Evolutionary conservation across 2,888 invertebrate species (phyloP).

Genomic region (Coelopa pilipes): DNA sequence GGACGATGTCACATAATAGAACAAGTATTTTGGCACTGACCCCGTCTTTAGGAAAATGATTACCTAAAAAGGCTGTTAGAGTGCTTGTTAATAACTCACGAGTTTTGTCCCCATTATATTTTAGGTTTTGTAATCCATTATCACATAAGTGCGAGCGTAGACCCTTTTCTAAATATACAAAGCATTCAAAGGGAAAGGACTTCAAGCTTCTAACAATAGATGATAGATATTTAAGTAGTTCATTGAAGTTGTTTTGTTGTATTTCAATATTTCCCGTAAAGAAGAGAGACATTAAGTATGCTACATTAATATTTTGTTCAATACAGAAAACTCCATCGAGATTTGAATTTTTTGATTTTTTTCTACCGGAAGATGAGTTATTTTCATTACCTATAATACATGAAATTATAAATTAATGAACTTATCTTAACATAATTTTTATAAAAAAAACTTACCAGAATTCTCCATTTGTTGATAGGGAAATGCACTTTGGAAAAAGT

Average conservation of each 20-base stretch:
- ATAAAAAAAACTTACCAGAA: slow-evolving; percentile 34
- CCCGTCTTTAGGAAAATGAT: slow-evolving; percentile 53
- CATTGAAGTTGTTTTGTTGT: slow-evolving; percentile 38
- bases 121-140: slow-evolving; percentile 50
- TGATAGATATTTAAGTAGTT: slow-evolving; percentile 46
- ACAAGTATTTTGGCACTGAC: slow-evolving; percentile 65
- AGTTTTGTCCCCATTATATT: slow-evolving; percentile 50
- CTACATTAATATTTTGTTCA: slow-evolving; percentile 70
- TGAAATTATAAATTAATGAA: neutral
- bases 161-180: slow-evolving; percentile 49
- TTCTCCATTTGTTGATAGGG: slow-evolving; percentile 58
- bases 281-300: slow-evolving; percentile 69
- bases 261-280: slow-evolving; percentile 45
- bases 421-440: neutral
- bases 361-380: neutral
- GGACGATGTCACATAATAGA: slow-evolving; percentile 68
- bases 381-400: neutral
- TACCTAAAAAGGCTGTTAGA: slow-evolving; percentile 53
- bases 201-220: slow-evolving; percentile 41
- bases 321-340: slow-evolving; percentile 65
- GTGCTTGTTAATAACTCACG: slow-evolving; percentile 56
- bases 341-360: slow-evolving; percentile 5
- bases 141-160: slow-evolving; percentile 53
- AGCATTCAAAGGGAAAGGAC: slow-evolving; percentile 45
- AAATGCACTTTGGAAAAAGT: slow-evolving; percentile 68